Percentiles rank a stretch among this genome's conserved stretches.
These are phyloP conservation scores for Micrasema longulum DNA, from an alignment of 1,140 invertebrate genomes.

Conservation along the genomic window DNA sequence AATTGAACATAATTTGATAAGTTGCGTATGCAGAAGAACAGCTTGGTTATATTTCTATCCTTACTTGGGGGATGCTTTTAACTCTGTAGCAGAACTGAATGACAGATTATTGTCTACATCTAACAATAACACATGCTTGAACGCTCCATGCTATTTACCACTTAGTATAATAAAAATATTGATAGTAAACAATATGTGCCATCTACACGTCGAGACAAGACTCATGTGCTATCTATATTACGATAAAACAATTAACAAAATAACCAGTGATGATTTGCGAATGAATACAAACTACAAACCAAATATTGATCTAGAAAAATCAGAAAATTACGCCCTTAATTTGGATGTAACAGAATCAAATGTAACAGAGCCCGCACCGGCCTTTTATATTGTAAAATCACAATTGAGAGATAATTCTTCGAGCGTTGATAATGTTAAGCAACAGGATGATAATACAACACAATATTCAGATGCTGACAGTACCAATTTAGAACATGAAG, in stretches of 20 bases:
- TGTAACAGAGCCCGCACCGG: slow-evolving; percentile 61
- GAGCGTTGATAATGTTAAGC: not conserved
- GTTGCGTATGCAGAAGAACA: slow-evolving; percentile 65
- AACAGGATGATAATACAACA: slow-evolving; percentile 5
- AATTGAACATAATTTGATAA: slow-evolving; percentile 62
- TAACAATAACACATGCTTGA: slow-evolving; percentile 64
- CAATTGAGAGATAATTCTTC: slow-evolving; percentile 56
- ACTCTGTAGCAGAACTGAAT: slow-evolving; percentile 58
- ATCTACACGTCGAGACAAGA: slow-evolving; percentile 60
- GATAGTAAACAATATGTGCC: slow-evolving; percentile 63
- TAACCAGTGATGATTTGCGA: slow-evolving; percentile 14
- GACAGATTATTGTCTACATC: slow-evolving; percentile 58
- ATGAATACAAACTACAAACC: slow-evolving; percentile 35
- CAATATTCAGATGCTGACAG: slow-evolving; percentile 7
- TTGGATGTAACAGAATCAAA: slow-evolving; percentile 47
- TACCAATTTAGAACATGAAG: slow-evolving; percentile 9
- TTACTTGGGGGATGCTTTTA: slow-evolving; percentile 46
- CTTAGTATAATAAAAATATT: slow-evolving; percentile 62
- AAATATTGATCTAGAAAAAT: not conserved
- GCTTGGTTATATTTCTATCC: slow-evolving; percentile 59
- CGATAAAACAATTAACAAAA: slow-evolving; percentile 58
- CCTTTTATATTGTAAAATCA: slow-evolving; percentile 64
- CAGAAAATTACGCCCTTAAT: slow-evolving; percentile 25
- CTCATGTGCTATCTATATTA: slow-evolving; percentile 65
- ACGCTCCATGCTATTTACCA: slow-evolving; percentile 62